Conservation (phyloP, 2,797 vertebrate genomes). For the Rhinogobio ventralis region DNA sequence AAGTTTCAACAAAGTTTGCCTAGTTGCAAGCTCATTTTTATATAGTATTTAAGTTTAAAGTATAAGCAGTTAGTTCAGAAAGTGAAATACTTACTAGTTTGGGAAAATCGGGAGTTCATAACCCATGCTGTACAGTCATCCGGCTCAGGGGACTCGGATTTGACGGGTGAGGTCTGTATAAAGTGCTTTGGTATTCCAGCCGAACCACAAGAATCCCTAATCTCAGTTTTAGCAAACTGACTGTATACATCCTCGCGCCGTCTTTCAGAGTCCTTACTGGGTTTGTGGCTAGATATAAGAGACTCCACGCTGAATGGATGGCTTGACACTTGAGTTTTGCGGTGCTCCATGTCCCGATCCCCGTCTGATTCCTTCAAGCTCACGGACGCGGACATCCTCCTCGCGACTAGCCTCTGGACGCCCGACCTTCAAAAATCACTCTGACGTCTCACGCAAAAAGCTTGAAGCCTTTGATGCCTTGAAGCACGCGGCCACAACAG, state of each 20-base stretch:
- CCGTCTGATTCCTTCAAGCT: conserved; percentile 67
- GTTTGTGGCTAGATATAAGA: conserved; percentile 73
- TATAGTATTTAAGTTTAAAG: no score
- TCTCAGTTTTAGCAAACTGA: conserved; percentile 46
- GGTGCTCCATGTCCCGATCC: conserved; percentile 58
- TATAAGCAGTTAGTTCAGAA: neutral
- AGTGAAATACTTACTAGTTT: conserved; percentile 68
- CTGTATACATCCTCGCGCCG: conserved; percentile 48
- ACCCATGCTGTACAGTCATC: conserved; percentile 75
- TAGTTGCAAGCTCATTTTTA: no score
- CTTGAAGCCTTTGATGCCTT: conserved; percentile 26
- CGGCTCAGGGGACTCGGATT: conserved; percentile 74
- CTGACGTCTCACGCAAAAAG: conserved; percentile 17
- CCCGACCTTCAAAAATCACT: conserved; percentile 29
- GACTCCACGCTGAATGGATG: conserved; percentile 83
- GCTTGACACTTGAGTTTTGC: conserved; percentile 56
- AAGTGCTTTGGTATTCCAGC: conserved; percentile 55
- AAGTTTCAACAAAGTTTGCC: neutral
- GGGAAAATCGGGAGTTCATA: conserved; percentile 62
- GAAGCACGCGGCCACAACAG: conserved; percentile 15
- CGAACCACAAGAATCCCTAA: conserved; percentile 63
- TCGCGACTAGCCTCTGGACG: neutral
- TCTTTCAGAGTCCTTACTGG: conserved; percentile 43
- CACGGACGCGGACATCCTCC: conserved; percentile 36
- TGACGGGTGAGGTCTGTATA: conserved; percentile 71